Percentiles rank a stretch among this genome's conserved stretches.
phyloP scores from a whole-genome alignment of 1,140 invertebrate genomes.

The Ooceraea biroi region DNA sequence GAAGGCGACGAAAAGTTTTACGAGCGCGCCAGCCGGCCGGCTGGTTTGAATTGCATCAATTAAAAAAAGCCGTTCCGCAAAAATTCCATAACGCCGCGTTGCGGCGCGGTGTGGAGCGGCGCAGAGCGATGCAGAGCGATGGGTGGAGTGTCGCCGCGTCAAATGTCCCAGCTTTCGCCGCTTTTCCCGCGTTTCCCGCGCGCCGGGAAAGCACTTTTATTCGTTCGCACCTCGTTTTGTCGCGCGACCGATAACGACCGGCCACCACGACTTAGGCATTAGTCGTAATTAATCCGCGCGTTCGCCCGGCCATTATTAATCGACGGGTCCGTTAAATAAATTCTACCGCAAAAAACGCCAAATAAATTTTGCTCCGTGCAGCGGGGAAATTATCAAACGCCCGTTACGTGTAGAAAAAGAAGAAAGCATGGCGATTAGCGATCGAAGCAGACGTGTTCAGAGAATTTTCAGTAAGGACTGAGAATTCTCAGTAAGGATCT shows the following conservation, averaged over 20 bases:
- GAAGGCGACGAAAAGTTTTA: slow-evolving; percentile 77
- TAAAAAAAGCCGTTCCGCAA: slow-evolving; percentile 77
- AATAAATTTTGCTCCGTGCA: slow-evolving; percentile 39
- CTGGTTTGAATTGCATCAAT: slow-evolving; percentile 78
- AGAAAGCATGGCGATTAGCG: slow-evolving; percentile 14
- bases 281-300: slow-evolving; percentile 49
- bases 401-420: background rate
- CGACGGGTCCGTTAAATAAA: slow-evolving; percentile 43
- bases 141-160: slow-evolving; percentile 65
- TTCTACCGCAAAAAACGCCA: slow-evolving; percentile 41
- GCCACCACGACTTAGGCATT: slow-evolving; percentile 58
- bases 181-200: slow-evolving; percentile 62
- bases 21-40: slow-evolving; percentile 70
- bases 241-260: slow-evolving; percentile 60
- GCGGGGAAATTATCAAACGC: background rate
- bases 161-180: slow-evolving; percentile 71
- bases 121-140: background rate
- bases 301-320: slow-evolving; percentile 50
- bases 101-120: slow-evolving; percentile 15
- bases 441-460: slow-evolving; percentile 12
- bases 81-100: slow-evolving; percentile 76
- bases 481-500: slow-evolving; percentile 42
- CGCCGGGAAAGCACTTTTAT: slow-evolving; percentile 71
- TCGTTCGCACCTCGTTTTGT: slow-evolving; percentile 66
- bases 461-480: slow-evolving; percentile 26